These are phyloP conservation scores for Ptilonorhynchus violaceus DNA, from an alignment of 2,113 vertebrate genomes.

Conservation along the genomic window DNA sequence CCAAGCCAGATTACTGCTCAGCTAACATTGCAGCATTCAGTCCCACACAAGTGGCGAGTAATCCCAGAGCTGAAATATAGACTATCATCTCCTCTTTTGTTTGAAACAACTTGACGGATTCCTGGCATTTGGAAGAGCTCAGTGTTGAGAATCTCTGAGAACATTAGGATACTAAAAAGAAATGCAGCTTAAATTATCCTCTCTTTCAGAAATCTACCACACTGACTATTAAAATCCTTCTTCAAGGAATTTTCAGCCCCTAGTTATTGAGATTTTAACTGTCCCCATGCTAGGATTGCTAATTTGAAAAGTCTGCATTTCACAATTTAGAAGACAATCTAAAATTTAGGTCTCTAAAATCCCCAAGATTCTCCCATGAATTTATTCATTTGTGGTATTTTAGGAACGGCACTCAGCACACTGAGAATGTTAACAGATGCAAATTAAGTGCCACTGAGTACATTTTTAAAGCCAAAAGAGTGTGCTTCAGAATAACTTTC, in stretches of 20 bases:
- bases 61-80: not conserved
- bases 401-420: not conserved
- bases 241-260: not conserved
- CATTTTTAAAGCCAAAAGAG: not conserved
- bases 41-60: not conserved
- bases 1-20: not conserved
- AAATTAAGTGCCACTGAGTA: slow-evolving; percentile 10
- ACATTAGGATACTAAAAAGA: not conserved
- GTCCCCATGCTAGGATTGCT: not conserved
- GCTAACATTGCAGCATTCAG: not conserved
- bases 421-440: slow-evolving; percentile 4
- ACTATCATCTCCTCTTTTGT: not conserved
- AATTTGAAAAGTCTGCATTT: not conserved
- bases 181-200: not conserved
- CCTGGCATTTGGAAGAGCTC: not conserved
- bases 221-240: not conserved
- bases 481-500: not conserved
- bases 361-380: not conserved
- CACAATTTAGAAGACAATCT: not conserved
- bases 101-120: not conserved
- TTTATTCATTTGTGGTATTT: slow-evolving; percentile 13
- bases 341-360: slow-evolving; percentile 4
- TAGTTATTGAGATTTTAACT: not conserved
- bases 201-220: not conserved
- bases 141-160: not conserved